A percentile compares a stretch with the other conserved stretches of the same genome.
These are phyloP conservation scores for Numenius phaeopus DNA, from an alignment of 2,797 vertebrate genomes.

Conservation along the genomic window DNA sequence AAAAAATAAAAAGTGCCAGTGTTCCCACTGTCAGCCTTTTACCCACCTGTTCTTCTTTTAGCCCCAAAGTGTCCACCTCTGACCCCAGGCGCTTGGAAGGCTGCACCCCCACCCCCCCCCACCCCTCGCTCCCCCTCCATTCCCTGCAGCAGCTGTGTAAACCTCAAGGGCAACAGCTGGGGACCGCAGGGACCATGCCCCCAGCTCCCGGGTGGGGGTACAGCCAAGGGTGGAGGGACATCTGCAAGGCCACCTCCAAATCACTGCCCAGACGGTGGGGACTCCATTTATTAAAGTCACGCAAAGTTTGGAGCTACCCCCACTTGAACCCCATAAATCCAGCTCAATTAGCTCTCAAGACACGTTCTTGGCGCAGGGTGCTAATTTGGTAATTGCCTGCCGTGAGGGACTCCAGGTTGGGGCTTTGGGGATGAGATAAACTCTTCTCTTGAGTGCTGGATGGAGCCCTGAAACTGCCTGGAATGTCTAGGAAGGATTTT, in stretches of 20 bases:
- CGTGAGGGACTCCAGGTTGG: background rate
- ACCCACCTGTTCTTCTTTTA: slow-evolving; percentile 74
- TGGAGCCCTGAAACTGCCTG: background rate
- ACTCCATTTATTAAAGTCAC: background rate
- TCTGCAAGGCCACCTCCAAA: background rate
- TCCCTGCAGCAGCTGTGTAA: slow-evolving; percentile 89
- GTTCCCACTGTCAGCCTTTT: slow-evolving; percentile 18
- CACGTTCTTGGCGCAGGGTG: rapidly evolving
- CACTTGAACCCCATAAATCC: background rate
- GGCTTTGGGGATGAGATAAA: background rate
- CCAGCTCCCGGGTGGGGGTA: background rate
- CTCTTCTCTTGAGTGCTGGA: background rate
- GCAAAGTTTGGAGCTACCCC: background rate
- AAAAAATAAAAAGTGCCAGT: slow-evolving; percentile 64
- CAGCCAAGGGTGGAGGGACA: background rate
- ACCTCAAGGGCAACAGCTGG: slow-evolving; percentile 89
- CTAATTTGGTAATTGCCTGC: background rate
- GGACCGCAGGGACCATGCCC: background rate
- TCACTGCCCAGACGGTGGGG: background rate
- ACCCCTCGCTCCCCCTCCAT: background rate
- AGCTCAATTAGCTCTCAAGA: background rate
- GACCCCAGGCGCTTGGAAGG: slow-evolving; percentile 59
- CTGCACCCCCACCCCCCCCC: background rate
- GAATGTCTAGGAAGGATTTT: background rate
- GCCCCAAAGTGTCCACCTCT: slow-evolving; percentile 68